Conservation (phyloP, 2,888 invertebrate genomes). For the Papilio elwesi region DNA sequence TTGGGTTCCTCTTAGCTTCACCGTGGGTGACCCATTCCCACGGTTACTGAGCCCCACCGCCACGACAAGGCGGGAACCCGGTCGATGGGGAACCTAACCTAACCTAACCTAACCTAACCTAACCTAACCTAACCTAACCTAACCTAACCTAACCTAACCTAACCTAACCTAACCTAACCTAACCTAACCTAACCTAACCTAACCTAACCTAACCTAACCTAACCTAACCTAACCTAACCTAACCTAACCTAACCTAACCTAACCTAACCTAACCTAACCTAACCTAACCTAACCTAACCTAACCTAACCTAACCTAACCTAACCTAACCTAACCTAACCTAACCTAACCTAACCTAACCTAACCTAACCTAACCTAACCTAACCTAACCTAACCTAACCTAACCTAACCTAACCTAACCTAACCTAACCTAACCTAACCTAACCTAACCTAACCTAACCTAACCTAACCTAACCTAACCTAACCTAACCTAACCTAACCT, state of each 20-base stretch:
- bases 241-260: slow-evolving; percentile 43
- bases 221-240: slow-evolving; percentile 48
- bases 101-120: slow-evolving; percentile 46
- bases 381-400: slow-evolving; percentile 37
- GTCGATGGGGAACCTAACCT: too few relatives aligned
- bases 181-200: slow-evolving; percentile 44
- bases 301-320: slow-evolving; percentile 22
- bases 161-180: slow-evolving; percentile 45
- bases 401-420: slow-evolving; percentile 36
- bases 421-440: slow-evolving; percentile 26
- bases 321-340: slow-evolving; percentile 34
- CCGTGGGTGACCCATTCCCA: too few relatives aligned
- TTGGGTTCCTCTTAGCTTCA: too few relatives aligned
- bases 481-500: slow-evolving; percentile 41
- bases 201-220: slow-evolving; percentile 48
- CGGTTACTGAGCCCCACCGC: too few relatives aligned
- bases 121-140: slow-evolving; percentile 46
- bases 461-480: slow-evolving; percentile 40
- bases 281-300: slow-evolving; percentile 34
- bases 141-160: slow-evolving; percentile 45
- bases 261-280: slow-evolving; percentile 23
- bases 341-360: slow-evolving; percentile 39
- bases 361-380: slow-evolving; percentile 38
- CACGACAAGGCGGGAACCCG: too few relatives aligned
- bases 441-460: slow-evolving; percentile 42